Conservation (phyloP, 92 coral and sea anemone genomes). For the Siderastrea radians region DNA sequence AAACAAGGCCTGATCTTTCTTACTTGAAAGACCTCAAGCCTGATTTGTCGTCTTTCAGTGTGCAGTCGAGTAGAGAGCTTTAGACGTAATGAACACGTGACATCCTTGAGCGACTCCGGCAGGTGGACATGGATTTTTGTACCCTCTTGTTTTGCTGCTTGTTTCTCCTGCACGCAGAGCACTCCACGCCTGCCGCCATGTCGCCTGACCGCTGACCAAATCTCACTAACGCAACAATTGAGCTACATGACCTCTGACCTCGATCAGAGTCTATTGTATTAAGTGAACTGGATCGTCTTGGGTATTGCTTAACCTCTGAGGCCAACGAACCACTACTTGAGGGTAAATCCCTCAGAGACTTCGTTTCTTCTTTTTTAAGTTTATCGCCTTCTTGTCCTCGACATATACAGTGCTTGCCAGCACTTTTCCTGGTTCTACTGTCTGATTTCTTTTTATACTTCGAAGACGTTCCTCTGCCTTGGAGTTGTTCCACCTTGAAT, state of each 20-base stretch:
- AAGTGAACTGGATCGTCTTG: background rate
- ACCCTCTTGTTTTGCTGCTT: background rate
- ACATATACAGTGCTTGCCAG: background rate
- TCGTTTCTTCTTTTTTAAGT: background rate
- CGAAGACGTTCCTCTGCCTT: background rate
- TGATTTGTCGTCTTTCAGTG: too few relatives aligned
- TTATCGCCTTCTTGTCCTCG: background rate
- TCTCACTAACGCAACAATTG: conserved; percentile 1
- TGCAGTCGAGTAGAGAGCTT: too few relatives aligned
- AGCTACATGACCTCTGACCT: conserved; percentile 11
- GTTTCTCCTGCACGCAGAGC: conserved; percentile 13
- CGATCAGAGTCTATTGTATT: background rate
- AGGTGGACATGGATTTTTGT: background rate
- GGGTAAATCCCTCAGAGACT: background rate
- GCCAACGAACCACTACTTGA: background rate
- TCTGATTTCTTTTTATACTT: background rate
- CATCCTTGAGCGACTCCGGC: too few relatives aligned
- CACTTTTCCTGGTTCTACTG: background rate
- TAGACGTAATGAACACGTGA: too few relatives aligned
- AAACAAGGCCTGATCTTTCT: too few relatives aligned
- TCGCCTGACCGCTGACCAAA: background rate
- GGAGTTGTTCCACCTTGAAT: background rate
- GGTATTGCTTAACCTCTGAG: background rate
- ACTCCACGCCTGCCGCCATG: background rate
- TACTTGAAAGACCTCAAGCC: too few relatives aligned